Evolutionary conservation across 2,113 vertebrate genomes (phyloP).

Genomic region (Coturnix japonica): DNA sequence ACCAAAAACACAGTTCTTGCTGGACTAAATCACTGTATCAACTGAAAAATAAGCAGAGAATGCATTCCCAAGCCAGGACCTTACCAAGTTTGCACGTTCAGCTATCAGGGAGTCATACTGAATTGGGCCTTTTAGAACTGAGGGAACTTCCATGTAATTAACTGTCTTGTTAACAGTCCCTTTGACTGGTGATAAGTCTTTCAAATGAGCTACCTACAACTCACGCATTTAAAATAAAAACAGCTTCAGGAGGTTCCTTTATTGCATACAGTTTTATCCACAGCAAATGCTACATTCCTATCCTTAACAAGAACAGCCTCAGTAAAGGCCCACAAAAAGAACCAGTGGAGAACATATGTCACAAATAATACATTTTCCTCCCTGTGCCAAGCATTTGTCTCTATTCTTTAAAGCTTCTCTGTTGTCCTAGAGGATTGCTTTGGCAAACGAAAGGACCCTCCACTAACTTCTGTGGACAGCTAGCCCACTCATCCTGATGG

Average conservation of each 20-base stretch:
- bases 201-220: neutral
- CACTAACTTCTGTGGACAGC: fast-evolving
- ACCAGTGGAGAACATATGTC: neutral
- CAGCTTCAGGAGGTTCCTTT: neutral
- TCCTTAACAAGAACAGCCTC: neutral
- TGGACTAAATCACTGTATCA: neutral
- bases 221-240: slow-evolving; percentile 20
- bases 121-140: neutral
- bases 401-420: neutral
- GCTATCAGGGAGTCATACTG: neutral
- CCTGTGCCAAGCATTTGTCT: neutral
- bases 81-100: neutral
- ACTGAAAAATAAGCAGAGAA: neutral
- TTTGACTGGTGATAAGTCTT: slow-evolving; percentile 4
- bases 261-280: neutral
- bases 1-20: neutral
- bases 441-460: neutral
- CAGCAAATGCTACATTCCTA: slow-evolving; percentile 1
- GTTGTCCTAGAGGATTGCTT: neutral
- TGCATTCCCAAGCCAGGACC: neutral
- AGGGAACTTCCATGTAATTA: neutral
- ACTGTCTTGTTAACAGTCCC: neutral
- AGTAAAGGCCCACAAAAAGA: neutral
- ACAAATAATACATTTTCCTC: neutral
- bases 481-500: neutral